Evolutionary conservation across 1,140 invertebrate genomes (phyloP), one percentile per base, ranked within the genome.

Genomic region (Drosophila insularis): DNA sequence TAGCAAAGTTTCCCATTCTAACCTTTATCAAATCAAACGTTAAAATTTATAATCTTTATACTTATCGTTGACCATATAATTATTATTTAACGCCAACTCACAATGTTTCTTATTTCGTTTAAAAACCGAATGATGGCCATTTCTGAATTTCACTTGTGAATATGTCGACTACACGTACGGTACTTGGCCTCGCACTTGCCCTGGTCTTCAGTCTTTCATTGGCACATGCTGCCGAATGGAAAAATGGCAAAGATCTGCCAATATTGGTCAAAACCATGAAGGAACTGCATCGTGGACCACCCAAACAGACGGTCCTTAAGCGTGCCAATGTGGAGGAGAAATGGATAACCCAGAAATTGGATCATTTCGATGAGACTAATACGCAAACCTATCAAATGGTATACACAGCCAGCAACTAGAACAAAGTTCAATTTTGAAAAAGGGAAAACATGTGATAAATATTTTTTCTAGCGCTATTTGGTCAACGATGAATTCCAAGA

Each of bases 351-450:
- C 90, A 91, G 23, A 89, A 86, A 39, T 74, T 96, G 17, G 95
- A 97, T 90, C 95, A 97, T 91, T 97, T 96, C 76, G 94, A 96
- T 91, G 93, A 94, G 6, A 92, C 92, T 8, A 94, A 96, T 69
- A 91, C 90, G 35, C 91, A 92, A 13, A 94, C 93, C 2, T 97
- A 94, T 94, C 71, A 92, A 74, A 96, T 97, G 95, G 90, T 90
- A 32, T 17, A 50, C 1, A 1, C 32, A 35, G 32, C 11, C 10
- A 13, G 11, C 35, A 13, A 4, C 3, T 13, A 4, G 3, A n/a
- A 2, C 10, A 37, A 13, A 37, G 35, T 37, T 37, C 35, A 37
- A 3, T 8, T 1, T 1, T 8, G 32, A 1, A 32, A 32, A 37
- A 37, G 0, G 2, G 10, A 13, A 37, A 37, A 4, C 11, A 37